phyloP scores from a whole-genome alignment of 2,113 vertebrate genomes.

The Malurus cyaneus region DNA sequence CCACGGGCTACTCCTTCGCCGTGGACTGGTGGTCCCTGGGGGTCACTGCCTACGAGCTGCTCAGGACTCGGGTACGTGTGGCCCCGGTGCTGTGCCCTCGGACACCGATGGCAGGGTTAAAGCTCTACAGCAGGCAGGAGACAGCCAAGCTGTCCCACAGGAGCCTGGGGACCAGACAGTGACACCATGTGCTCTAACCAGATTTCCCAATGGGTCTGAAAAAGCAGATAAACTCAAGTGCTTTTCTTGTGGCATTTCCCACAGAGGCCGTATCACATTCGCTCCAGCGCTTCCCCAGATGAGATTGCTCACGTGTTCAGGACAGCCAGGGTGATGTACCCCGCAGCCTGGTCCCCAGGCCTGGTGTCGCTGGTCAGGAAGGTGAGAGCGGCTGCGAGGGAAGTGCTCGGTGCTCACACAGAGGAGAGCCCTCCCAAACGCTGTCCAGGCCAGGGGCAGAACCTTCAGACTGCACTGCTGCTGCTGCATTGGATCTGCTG shows the following conservation, averaged over 20 bases:
- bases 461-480: not conserved
- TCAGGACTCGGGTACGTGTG: conserved; percentile 84
- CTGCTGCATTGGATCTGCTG: not conserved
- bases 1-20: conserved; percentile 87
- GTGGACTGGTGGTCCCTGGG: conserved; percentile 84
- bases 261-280: conserved; percentile 93
- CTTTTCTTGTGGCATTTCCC: not conserved
- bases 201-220: not conserved
- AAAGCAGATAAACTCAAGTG: not conserved
- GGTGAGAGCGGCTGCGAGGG: conserved; percentile 70
- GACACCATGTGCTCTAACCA: not conserved
- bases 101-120: not conserved
- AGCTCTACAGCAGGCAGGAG: not conserved
- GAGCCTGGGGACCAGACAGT: not conserved
- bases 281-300: conserved; percentile 79
- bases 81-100: not conserved
- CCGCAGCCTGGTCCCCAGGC: conserved; percentile 85
- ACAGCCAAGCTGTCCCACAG: not conserved
- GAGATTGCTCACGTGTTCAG: conserved; percentile 86
- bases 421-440: rapidly evolving
- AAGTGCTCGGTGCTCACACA: rapidly evolving
- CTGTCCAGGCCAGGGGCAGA: not conserved
- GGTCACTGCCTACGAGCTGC: conserved; percentile 92
- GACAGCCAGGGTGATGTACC: conserved; percentile 84
- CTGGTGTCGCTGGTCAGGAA: conserved; percentile 89